Percentiles rank a stretch among this genome's conserved stretches.
phyloP scores from a whole-genome alignment of 1,140 invertebrate species.

The Watersipora subatra region DNA sequence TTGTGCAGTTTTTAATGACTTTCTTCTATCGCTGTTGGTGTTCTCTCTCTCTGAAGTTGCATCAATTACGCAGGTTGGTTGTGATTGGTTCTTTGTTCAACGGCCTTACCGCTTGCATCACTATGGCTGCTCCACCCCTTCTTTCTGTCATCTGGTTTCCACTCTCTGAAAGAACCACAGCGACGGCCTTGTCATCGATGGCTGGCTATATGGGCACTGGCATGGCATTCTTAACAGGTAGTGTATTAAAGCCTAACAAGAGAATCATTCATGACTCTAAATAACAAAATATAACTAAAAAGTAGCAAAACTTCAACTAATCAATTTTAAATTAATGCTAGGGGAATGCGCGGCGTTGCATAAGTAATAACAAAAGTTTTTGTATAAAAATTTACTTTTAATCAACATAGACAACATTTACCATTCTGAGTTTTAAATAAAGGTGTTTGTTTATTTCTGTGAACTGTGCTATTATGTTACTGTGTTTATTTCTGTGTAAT shows the following conservation, averaged over 20 bases:
- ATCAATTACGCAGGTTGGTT: slow-evolving; percentile 14
- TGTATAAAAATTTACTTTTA: not conserved
- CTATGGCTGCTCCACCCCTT: slow-evolving; percentile 24
- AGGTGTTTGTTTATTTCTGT: too few species aligned
- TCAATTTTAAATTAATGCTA: not conserved
- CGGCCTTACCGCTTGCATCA: slow-evolving; percentile 29
- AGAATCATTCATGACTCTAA: not conserved
- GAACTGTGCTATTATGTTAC: too few species aligned
- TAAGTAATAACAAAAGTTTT: not conserved
- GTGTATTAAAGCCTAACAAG: not conserved
- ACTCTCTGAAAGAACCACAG: slow-evolving; percentile 28
- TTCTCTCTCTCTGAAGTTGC: too few species aligned
- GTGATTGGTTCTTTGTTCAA: slow-evolving; percentile 27
- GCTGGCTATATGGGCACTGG: slow-evolving; percentile 11
- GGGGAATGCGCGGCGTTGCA: not conserved
- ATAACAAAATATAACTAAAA: not conserved
- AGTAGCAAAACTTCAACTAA: not conserved
- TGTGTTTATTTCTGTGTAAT: too few species aligned
- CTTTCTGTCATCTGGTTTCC: slow-evolving; percentile 37
- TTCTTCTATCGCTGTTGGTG: too few species aligned
- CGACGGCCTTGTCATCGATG: slow-evolving; percentile 16
- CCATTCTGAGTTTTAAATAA: too few species aligned
- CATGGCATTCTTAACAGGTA: slow-evolving; percentile 17
- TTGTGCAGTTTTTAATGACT: too few species aligned
- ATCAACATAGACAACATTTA: not conserved